phyloP scores from a whole-genome alignment of 2,797 vertebrate species.

The Chrysocyon brachyurus region DNA sequence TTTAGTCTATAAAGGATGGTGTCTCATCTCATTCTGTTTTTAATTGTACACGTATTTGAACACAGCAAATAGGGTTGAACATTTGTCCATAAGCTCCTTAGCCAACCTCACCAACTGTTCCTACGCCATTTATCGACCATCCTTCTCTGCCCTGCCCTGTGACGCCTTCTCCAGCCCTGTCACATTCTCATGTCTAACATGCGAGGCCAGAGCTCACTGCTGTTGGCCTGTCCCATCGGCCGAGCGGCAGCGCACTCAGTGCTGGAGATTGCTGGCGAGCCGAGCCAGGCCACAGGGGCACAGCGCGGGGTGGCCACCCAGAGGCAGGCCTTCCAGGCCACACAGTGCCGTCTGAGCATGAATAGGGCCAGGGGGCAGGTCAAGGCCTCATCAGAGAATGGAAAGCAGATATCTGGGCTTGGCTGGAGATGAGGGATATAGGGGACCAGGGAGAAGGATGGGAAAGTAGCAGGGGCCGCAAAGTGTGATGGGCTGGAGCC shows the following conservation, averaged over 20 bases:
- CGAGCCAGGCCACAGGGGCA: too few species aligned
- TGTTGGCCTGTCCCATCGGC: too few species aligned
- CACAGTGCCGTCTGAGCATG: background rate
- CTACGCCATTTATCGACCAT: background rate
- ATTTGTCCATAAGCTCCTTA: background rate
- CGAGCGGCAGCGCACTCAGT: too few species aligned
- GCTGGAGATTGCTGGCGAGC: too few species aligned
- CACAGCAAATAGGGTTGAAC: background rate
- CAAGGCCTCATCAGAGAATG: background rate
- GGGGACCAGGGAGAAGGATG: background rate
- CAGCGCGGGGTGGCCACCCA: too few species aligned
- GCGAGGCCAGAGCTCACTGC: too few species aligned
- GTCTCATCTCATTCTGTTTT: background rate
- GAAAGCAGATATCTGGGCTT: background rate
- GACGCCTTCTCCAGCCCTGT: background rate
- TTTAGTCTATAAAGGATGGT: background rate
- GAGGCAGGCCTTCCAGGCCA: background rate
- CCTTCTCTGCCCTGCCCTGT: background rate
- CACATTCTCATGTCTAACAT: background rate
- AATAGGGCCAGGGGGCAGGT: background rate
- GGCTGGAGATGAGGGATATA: background rate
- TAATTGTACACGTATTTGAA: background rate
- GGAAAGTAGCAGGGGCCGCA: background rate
- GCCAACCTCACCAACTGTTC: background rate
- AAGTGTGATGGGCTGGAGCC: background rate